Evolutionary conservation across 2,797 vertebrate genomes (phyloP).

Genomic region (Coilia nasus): DNA sequence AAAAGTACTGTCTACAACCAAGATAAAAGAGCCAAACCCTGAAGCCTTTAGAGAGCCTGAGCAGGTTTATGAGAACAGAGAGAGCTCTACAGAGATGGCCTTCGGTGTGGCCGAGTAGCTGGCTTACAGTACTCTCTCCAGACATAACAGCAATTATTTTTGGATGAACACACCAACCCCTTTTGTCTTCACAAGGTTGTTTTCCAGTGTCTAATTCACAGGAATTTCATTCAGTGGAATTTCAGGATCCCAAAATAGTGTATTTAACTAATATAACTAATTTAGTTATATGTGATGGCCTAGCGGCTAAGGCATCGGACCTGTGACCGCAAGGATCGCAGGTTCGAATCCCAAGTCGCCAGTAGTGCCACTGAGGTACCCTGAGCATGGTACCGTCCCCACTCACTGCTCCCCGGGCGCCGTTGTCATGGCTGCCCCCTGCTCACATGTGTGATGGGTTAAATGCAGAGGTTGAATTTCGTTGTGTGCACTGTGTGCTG

Average conservation of each 20-base stretch:
- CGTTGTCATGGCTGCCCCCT: no score
- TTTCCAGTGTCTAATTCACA: not conserved
- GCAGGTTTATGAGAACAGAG: not conserved
- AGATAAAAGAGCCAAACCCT: not conserved
- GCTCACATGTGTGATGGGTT: no score
- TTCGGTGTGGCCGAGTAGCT: not conserved
- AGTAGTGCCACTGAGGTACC: no score
- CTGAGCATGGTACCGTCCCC: no score
- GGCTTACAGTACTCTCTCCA: not conserved
- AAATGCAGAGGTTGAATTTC: no score
- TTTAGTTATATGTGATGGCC: no score
- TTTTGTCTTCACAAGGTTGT: constrained; percentile 5
- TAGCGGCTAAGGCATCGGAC: no score
- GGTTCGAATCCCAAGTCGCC: no score
- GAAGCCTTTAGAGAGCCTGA: not conserved
- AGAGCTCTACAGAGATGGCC: not conserved
- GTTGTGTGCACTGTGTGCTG: no score
- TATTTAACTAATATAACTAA: no score
- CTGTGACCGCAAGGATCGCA: no score
- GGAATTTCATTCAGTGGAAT: constrained; percentile 14
- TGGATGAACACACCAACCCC: not conserved
- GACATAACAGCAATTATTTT: constrained; percentile 5
- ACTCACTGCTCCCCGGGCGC: no score
- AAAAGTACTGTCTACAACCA: not conserved
- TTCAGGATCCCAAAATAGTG: not conserved